Percentiles rank a stretch among this genome's conserved stretches.
phyloP scores from a whole-genome alignment of 1,140 invertebrate species.

The Apis dorsata region DNA sequence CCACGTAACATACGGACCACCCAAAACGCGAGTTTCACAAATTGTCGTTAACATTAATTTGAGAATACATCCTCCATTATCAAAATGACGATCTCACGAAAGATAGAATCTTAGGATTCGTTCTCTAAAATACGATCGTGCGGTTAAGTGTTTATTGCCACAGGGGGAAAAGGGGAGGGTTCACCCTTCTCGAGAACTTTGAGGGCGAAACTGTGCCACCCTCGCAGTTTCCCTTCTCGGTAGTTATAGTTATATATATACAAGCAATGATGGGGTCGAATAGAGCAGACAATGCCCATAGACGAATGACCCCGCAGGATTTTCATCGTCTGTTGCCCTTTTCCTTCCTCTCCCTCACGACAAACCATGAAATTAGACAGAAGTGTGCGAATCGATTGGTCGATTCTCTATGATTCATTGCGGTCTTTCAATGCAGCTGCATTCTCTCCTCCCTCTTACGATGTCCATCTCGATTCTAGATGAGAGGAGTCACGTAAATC shows the following conservation, averaged over 20 bases:
- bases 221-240: conserved; percentile 34
- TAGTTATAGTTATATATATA: conserved; percentile 30
- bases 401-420: conserved; percentile 50
- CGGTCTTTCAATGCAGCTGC: conserved; percentile 11
- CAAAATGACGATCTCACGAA: not conserved
- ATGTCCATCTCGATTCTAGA: conserved; percentile 10
- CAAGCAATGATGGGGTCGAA: conserved; percentile 51
- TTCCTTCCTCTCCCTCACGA: conserved; percentile 9
- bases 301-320: conserved; percentile 52
- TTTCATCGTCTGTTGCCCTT: conserved; percentile 32
- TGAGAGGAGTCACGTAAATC: conserved; percentile 10
- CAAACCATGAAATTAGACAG: conserved; percentile 62
- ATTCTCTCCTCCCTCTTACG: conserved; percentile 16
- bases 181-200: conserved; percentile 52
- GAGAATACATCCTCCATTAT: conserved; percentile 18
- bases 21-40: not conserved
- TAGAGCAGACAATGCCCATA: conserved; percentile 52
- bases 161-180: conserved; percentile 26
- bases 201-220: conserved; percentile 40
- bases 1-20: conserved; percentile 1
- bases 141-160: conserved; percentile 69
- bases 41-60: not conserved
- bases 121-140: conserved; percentile 63
- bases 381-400: conserved; percentile 52
- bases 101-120: conserved; percentile 59